A percentile compares a stretch with the other conserved stretches of the same genome.
phyloP scores from a whole-genome alignment of 2,888 invertebrate species.

The Pollenia griseotomentosa region DNA sequence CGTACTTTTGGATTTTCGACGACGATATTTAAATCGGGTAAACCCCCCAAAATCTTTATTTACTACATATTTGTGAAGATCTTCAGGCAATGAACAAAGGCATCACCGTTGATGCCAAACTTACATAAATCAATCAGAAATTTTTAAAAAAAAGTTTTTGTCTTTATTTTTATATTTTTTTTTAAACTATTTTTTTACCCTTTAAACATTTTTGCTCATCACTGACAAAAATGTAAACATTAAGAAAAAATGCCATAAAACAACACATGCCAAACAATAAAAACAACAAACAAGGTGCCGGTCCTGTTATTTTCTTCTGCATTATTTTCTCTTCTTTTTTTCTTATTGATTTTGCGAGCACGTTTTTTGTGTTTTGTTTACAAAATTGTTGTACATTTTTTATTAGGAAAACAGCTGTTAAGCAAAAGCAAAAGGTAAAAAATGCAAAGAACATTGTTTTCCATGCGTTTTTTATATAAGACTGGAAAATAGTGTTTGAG shows the following conservation, averaged over 20 bases:
- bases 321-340: background rate
- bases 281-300: conserved; percentile 32
- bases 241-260: background rate
- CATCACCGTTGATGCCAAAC: too few species aligned
- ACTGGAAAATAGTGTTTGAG: background rate
- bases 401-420: conserved; percentile 52
- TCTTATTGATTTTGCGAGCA: conserved; percentile 22
- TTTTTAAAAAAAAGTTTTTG: too few species aligned
- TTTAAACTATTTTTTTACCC: too few species aligned
- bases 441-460: conserved; percentile 36
- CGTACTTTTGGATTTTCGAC: too few species aligned
- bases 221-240: conserved; percentile 7
- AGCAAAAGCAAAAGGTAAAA: conserved; percentile 16
- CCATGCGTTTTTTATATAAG: background rate
- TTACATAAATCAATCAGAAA: too few species aligned
- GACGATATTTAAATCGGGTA: too few species aligned
- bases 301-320: conserved; percentile 38
- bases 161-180: too few species aligned
- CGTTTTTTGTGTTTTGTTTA: conserved; percentile 41
- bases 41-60: too few species aligned
- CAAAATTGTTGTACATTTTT: conserved; percentile 32
- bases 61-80: too few species aligned
- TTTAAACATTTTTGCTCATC: too few species aligned
- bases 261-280: conserved; percentile 1
- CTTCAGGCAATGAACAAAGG: too few species aligned